Evolutionary conservation across 2,797 vertebrate species (phyloP).

Genomic region (Menidia menidia): DNA sequence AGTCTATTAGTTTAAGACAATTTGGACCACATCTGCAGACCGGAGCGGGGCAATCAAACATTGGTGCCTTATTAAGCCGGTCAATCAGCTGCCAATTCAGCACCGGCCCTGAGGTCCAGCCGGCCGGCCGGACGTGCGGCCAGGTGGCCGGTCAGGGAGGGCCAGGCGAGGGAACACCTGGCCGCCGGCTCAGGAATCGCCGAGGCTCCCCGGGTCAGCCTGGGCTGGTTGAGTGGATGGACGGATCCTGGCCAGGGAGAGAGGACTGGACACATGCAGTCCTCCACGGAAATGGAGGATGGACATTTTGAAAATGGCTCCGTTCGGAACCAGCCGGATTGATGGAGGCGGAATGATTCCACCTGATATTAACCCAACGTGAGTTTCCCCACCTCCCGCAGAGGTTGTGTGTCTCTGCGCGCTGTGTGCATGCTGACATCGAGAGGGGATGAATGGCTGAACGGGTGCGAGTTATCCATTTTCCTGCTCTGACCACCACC

Average conservation of each 20-base stretch:
- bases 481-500: slow-evolving; percentile 37
- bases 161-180: slow-evolving; percentile 70
- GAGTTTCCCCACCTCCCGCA: slow-evolving; percentile 20
- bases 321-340: slow-evolving; percentile 63
- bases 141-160: slow-evolving; percentile 43
- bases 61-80: slow-evolving; percentile 57
- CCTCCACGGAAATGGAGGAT: slow-evolving; percentile 28
- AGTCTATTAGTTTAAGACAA: slow-evolving; percentile 19
- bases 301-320: slow-evolving; percentile 47
- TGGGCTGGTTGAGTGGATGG: slow-evolving; percentile 42
- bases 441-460: slow-evolving; percentile 37
- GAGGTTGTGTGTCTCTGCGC: background rate
- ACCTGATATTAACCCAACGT: slow-evolving; percentile 43
- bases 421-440: slow-evolving; percentile 2
- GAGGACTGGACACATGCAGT: slow-evolving; percentile 28
- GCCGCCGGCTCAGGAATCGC: slow-evolving; percentile 59
- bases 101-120: slow-evolving; percentile 40
- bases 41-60: slow-evolving; percentile 33
- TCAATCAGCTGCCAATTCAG: slow-evolving; percentile 64
- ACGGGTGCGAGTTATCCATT: slow-evolving; percentile 30
- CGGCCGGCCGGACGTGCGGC: slow-evolving; percentile 41
- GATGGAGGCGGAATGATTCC: slow-evolving; percentile 34
- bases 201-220: slow-evolving; percentile 65
- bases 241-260: slow-evolving; percentile 25
- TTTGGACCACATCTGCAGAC: slow-evolving; percentile 46